Conservation (phyloP, 2,797 vertebrate species). For the Rhinella marina region DNA sequence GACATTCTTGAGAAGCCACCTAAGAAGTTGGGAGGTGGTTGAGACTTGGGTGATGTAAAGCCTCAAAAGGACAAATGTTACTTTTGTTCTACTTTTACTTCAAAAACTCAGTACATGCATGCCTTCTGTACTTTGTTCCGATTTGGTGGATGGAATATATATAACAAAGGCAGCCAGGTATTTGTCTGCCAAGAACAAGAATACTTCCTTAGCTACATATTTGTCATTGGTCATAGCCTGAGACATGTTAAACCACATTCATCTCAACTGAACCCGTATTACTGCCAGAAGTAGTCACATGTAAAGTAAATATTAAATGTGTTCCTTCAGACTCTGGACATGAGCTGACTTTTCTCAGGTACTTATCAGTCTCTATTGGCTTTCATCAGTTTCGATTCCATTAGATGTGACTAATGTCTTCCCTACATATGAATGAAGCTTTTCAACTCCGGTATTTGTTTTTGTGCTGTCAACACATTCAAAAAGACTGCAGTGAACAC, state of each 20-base stretch:
- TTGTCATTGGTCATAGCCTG: neutral
- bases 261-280: neutral
- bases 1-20: neutral
- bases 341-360: neutral
- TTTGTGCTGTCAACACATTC: neutral
- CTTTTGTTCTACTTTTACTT: neutral
- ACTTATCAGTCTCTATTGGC: neutral
- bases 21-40: neutral
- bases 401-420: conserved; percentile 21
- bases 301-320: conserved; percentile 24
- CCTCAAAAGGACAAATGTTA: neutral
- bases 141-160: neutral
- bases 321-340: neutral
- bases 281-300: conserved; percentile 13
- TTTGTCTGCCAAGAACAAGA: conserved; percentile 8
- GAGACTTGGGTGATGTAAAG: neutral
- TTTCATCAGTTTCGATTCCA: conserved; percentile 4
- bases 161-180: conserved; percentile 3
- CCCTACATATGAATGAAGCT: conserved; percentile 8
- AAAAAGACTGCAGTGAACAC: neutral
- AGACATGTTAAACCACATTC: conserved; percentile 19
- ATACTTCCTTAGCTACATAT: conserved; percentile 11
- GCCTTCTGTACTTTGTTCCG: neutral
- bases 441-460: neutral
- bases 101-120: neutral